Evolutionary conservation across 1,140 invertebrate genomes (phyloP).

Genomic region (Thaumetopoea pityocampa): DNA sequence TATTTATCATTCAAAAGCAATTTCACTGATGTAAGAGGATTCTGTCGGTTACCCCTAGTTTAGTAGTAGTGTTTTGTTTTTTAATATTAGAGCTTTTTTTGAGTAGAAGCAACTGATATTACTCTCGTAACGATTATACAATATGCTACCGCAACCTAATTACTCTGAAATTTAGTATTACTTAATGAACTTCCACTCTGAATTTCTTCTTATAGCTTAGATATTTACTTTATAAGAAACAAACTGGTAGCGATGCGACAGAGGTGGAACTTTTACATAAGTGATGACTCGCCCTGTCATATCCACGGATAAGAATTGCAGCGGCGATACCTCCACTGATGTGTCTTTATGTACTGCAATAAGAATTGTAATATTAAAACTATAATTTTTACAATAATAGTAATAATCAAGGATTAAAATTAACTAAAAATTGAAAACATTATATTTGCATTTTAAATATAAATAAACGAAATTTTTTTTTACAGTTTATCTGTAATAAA

Average conservation of each 20-base stretch:
- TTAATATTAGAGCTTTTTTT: neutral
- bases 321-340: constrained; percentile 47
- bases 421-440: too few species aligned
- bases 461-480: too few species aligned
- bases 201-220: neutral
- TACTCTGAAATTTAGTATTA: too few species aligned
- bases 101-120: neutral
- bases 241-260: constrained; percentile 68
- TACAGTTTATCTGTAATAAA: too few species aligned
- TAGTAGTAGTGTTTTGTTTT: too few species aligned
- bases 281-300: constrained; percentile 82
- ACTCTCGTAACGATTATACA: too few species aligned
- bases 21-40: too few species aligned
- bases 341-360: constrained; percentile 21
- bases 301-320: constrained; percentile 77
- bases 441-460: too few species aligned
- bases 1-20: too few species aligned
- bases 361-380: neutral
- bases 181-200: too few species aligned
- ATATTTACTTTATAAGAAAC: constrained; percentile 77
- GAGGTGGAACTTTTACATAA: constrained; percentile 74
- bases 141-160: too few species aligned
- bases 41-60: too few species aligned
- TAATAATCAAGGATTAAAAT: constrained; percentile 4
- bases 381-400: neutral